A percentile compares a stretch with the other conserved stretches of the same genome.
phyloP scores from a whole-genome alignment of 2,888 invertebrate genomes.

The Mimas tiliae region DNA sequence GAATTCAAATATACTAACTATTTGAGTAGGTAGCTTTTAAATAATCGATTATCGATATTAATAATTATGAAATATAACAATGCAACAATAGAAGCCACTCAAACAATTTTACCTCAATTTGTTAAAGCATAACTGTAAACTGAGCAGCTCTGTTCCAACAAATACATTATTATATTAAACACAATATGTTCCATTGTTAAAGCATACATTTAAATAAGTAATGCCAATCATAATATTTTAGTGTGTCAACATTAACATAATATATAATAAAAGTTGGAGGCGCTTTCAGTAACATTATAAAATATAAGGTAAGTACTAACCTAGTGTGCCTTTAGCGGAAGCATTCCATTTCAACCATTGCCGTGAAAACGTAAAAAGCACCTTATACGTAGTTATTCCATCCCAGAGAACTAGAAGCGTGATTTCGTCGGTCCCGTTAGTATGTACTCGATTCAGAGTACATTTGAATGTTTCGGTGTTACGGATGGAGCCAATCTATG shows the following conservation, averaged over 20 bases:
- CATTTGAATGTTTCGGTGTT: neutral
- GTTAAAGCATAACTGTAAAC: neutral
- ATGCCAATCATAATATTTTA: neutral
- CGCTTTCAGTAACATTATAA: neutral
- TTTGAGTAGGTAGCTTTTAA: neutral
- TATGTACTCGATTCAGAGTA: neutral
- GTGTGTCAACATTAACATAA: neutral
- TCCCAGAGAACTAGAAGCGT: neutral
- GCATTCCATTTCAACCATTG: neutral
- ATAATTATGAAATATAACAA: neutral
- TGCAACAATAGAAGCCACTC: constrained; percentile 7
- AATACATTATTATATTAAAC: constrained; percentile 6
- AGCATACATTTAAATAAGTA: neutral
- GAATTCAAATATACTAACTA: neutral
- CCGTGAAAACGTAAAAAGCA: neutral
- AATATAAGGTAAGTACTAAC: too few species aligned
- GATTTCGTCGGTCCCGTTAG: neutral
- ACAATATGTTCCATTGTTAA: neutral
- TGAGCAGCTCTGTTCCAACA: neutral
- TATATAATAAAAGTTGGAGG: neutral
- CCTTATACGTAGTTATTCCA: neutral
- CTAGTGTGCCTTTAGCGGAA: neutral
- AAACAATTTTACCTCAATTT: neutral
- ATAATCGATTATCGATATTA: constrained; percentile 6
- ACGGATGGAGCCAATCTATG: neutral